Conservation (phyloP, 2,888 invertebrate species). For the Volucella inflata region DNA sequence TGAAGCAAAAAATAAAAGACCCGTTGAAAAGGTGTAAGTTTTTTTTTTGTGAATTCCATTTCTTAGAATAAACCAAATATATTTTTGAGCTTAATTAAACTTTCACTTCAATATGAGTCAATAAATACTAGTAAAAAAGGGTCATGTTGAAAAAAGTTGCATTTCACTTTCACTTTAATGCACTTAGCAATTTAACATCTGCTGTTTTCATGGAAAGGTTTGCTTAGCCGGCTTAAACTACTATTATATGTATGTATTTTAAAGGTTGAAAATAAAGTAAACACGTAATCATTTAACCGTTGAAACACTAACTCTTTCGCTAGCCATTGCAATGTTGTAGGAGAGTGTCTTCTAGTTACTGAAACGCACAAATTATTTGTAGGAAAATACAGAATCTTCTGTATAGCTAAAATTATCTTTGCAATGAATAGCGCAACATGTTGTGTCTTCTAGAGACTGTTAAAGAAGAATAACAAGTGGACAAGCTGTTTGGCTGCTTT, state of each 20-base stretch:
- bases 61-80: conserved; percentile 20
- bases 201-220: conserved; percentile 4
- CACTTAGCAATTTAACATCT: conserved; percentile 8
- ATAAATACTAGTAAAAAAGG: conserved; percentile 29
- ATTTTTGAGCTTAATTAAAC: conserved; percentile 31
- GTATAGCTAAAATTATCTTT: conserved; percentile 25
- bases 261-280: neutral
- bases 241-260: neutral
- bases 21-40: conserved; percentile 27
- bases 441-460: conserved; percentile 45
- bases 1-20: conserved; percentile 16
- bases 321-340: conserved; percentile 32
- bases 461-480: conserved; percentile 30
- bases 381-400: conserved; percentile 45
- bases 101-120: conserved; percentile 39
- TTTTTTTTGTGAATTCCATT: conserved; percentile 29
- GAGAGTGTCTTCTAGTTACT: conserved; percentile 44
- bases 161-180: conserved; percentile 54
- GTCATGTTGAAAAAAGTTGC: conserved; percentile 15
- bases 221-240: neutral
- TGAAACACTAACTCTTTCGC: conserved; percentile 13
- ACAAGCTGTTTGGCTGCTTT: conserved; percentile 31
- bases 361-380: conserved; percentile 31
- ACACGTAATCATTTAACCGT: neutral
- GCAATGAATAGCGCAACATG: conserved; percentile 49